Base-by-base conservation (phyloP, 2,797 vertebrate genomes). In the Tadarida brasiliensis region DNA sequence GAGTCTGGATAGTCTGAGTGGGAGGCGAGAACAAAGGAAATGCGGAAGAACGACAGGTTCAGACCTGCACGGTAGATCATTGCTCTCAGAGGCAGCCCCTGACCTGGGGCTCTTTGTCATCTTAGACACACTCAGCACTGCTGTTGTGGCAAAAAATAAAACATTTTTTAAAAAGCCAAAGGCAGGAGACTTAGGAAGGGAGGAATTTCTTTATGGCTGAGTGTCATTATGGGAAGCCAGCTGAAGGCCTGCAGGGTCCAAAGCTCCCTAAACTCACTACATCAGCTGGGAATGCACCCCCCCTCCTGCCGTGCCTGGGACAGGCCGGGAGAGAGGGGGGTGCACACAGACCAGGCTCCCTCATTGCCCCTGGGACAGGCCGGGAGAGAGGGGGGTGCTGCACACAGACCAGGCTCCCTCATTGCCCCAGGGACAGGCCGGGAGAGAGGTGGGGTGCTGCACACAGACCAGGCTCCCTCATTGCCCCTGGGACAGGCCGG, bases 391-490 rank as follows among this genome's bases (percentile, higher is more conserved):
- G 39, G 39, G 39, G 28, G 7, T 0, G 28, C 0, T 44, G 3
- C 0, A n/a, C 3, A 30, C 19, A 11, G 28, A 33, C 3, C 5
- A 2, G 67, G 17, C 2, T 44, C 22, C n/a, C 54, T 76, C 11
- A 24, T 26, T 2, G 1, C 5, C 19, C 19, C 2, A 44, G 39
- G 39, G 39, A 44, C 39, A 44, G 39, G 3, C 39, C 39, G 5
- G 3, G 39, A 44, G 39, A 44, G 39, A 7, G 39, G 39, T 3
- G 39, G 1, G 22, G 7, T 0, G 22, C 0, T 44, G 3, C 0
- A n/a, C 3, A 33, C 19, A 11, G 28, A 33, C 3, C 5, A 2
- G 67, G 17, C 2, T 44, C 22, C n/a, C 54, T 76, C 11, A 24
- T 26, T 2, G 1, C 5, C 19, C 19, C 2, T 5, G 39, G 39